Conservation (phyloP, 1,140 invertebrate genomes). For the Leptopilina boulardi region DNA sequence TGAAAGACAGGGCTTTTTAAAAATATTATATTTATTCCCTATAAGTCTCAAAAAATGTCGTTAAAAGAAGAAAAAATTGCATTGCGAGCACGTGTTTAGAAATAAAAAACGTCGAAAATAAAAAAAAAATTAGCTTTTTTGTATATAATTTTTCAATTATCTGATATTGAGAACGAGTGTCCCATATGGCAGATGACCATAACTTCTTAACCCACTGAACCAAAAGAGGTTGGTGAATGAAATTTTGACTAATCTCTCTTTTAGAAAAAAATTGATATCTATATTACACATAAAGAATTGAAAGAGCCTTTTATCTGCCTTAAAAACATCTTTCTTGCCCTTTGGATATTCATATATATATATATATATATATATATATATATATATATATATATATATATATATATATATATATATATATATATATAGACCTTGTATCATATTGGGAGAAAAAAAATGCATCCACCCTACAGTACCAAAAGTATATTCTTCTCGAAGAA, state of each 20-base stretch:
- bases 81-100: no score
- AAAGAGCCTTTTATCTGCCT: constrained; percentile 4
- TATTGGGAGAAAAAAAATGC: constrained; percentile 16
- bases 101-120: no score
- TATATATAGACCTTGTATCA: neutral
- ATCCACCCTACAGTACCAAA: constrained; percentile 4
- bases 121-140: no score
- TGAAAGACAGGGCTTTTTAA: no score
- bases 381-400: neutral
- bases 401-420: no score
- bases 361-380: neutral
- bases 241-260: constrained; percentile 11
- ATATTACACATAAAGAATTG: neutral
- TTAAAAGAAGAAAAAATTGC: no score
- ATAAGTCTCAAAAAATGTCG: no score
- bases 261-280: constrained; percentile 25
- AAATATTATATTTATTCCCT: no score
- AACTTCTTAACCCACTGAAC: constrained; percentile 20
- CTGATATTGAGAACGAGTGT: neutral
- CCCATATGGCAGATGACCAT: constrained; percentile 24
- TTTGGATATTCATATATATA: neutral
- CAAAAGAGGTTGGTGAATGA: neutral
- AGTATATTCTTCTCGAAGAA: constrained; percentile 1
- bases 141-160: neutral
- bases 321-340: constrained; percentile 6